These are phyloP conservation scores for Leucozona laternaria DNA, from an alignment of 2,888 invertebrate species.

Conservation along the genomic window DNA sequence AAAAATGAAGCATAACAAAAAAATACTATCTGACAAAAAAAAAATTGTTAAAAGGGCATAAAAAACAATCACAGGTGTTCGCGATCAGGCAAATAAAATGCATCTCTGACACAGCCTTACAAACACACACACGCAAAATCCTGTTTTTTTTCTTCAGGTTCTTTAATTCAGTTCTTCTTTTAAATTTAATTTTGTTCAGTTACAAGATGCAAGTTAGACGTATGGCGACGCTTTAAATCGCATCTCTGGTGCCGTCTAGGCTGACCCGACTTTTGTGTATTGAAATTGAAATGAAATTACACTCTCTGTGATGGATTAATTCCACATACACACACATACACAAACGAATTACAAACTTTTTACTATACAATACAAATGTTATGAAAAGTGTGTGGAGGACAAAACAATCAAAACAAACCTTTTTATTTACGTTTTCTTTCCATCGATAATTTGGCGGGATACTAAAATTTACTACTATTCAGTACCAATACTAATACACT, in stretches of 20 bases:
- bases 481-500: too few species aligned
- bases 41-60: constrained; percentile 74
- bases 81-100: constrained; percentile 76
- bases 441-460: constrained; percentile 70
- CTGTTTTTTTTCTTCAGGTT: constrained; percentile 31
- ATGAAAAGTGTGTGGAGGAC: constrained; percentile 71
- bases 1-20: constrained; percentile 36
- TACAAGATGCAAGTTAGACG: constrained; percentile 56
- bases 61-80: constrained; percentile 78
- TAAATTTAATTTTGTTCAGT: constrained; percentile 21
- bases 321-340: constrained; percentile 2
- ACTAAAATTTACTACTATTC: constrained; percentile 30
- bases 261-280: constrained; percentile 71
- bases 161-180: constrained; percentile 47
- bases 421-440: constrained; percentile 45
- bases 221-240: constrained; percentile 75
- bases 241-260: constrained; percentile 76
- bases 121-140: constrained; percentile 37
- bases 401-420: constrained; percentile 74
- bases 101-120: neutral
- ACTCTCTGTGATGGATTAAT: constrained; percentile 55
- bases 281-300: constrained; percentile 72
- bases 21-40: constrained; percentile 35
- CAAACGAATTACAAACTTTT: neutral
- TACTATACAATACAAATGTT: constrained; percentile 42